Evolutionary conservation across 2,888 invertebrate species (phyloP), one percentile per base, ranked within the genome.

Genomic region (Notocelia uddmanniana): DNA sequence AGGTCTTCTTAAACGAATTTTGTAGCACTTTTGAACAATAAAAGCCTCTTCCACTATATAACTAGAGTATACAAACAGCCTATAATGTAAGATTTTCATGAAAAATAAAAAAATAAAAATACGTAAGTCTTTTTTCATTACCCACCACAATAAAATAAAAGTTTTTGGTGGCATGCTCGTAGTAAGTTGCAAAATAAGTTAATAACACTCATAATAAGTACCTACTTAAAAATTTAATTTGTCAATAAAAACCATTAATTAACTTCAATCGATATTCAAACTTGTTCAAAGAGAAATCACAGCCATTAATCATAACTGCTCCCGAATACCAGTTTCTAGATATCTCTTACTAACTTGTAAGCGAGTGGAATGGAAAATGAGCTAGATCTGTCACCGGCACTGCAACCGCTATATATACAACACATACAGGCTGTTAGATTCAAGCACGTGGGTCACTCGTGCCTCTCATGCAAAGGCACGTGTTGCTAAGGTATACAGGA

Each of bases 381-480:
- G 15, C n/a, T 59, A 31, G 3, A 19, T 13, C 31, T 31, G 62
- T 31, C 48, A 50, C 0, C 50, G 15, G 50, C 23, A 21, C 5
- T n/a, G 9, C 18, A 52, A 34, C 1, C 1, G 26, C 31, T 55
- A 26, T 15, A n/a, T 21, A 2, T 26, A 26, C 15, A 26, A 57
- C 15, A 9, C 6, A 1, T 21, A 21, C 21, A 15, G 11, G 34
- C 50, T 34, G 26, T 62, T 21, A 34, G 11, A 19, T 34, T 5
- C 37, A 63, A 21, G 18, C 63, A 37, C 63, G 63, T 45, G 59
- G 11, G 59, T n/a, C 41, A 19, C 41, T 45, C 59, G 59, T 63
- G 50, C 21, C 52, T 19, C 31, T 34, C 34, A 34, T 21, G 19
- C 50, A 50, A 19, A 9, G 18, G 34, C 63, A 34, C 63, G 63